Evolutionary conservation across 2,113 vertebrate genomes (phyloP), one percentile per base, ranked within the genome.

Genomic region (Alaudala cheleensis): DNA sequence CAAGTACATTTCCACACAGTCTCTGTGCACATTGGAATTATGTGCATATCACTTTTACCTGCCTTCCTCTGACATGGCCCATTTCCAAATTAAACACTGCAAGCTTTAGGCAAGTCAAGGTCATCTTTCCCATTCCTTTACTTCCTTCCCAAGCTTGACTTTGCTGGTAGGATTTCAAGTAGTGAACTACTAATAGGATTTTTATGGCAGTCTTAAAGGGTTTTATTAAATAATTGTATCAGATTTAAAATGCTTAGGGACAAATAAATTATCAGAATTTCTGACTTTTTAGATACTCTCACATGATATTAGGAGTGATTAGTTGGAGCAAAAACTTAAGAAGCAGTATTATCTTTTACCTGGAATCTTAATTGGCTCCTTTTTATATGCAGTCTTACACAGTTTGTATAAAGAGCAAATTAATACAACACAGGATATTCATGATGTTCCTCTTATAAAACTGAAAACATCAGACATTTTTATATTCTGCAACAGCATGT

Each of bases 161-260:
- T 94, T 80, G 31, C 51, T 39, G 16, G 64, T 67, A 93, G 33
- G 76, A 67, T 80, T 92, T 93, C 64, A 92, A 85, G 44, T 23
- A 74, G 60, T 50, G 60, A 83, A 66, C 17, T 51, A 60, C 67
- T 83, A 95, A 86, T 49, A 73, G 49, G 47, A 33, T 70, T 92
- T 95, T 88, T 87, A 94, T 86, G 29, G 40, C 28, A 64, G 44
- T 71, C 44, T 94, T 90, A 56, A 65, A 94, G 62, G n/a, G 14
- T 34, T 82, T 79, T 72, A 78, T 79, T 31, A 60, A 44, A 51
- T 67, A 86, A 88, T 26, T 61, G 11, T 62, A 79, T 62, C 34
- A 62, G n/a, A 88, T 66, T 39, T 37, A 74, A 85, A 96, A 89
- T 20, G 11, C 64, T 83, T 67, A 42, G 26, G 39, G 62, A 72